phyloP scores from a whole-genome alignment of 2,797 vertebrate genomes.

The Steatocranus sp. region DNA sequence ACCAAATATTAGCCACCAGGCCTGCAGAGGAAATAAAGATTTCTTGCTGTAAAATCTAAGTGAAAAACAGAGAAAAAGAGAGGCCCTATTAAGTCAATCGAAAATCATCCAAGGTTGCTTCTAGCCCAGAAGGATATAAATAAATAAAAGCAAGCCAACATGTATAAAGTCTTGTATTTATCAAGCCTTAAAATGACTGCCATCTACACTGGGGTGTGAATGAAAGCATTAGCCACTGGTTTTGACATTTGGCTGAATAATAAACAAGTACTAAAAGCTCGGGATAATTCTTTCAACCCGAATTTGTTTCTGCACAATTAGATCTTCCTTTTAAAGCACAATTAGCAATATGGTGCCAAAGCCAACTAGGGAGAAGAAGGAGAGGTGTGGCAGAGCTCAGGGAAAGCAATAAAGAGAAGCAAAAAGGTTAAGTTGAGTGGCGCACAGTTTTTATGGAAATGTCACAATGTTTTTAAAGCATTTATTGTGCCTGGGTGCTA shows the following conservation, averaged over 20 bases:
- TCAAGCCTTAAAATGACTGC: conserved; percentile 18
- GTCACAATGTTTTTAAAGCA: conserved; percentile 22
- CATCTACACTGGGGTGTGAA: not conserved
- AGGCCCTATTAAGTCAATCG: not conserved
- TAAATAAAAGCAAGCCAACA: not conserved
- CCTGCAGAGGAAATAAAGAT: not conserved
- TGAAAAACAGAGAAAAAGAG: not conserved
- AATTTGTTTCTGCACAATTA: conserved; percentile 56
- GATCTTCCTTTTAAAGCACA: conserved; percentile 43
- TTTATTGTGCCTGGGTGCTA: not conserved
- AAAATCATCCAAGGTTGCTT: not conserved
- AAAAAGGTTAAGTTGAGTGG: conserved; percentile 18
- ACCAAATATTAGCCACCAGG: conserved; percentile 7
- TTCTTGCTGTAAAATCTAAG: not conserved
- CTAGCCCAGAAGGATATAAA: not conserved
- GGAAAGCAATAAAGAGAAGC: conserved; percentile 4
- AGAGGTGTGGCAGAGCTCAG: not conserved
- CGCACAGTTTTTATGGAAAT: conserved; percentile 22
- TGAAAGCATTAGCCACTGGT: conserved; percentile 26
- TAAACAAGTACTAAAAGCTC: conserved; percentile 52
- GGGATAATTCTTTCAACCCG: conserved; percentile 28
- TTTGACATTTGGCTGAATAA: conserved; percentile 49
- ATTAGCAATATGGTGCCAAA: conserved; percentile 40
- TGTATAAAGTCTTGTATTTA: not conserved
- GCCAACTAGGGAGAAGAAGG: not conserved